Evolutionary conservation across 2,797 vertebrate genomes (phyloP), one percentile per base, ranked within the genome.

Genomic region (Betta splendens): DNA sequence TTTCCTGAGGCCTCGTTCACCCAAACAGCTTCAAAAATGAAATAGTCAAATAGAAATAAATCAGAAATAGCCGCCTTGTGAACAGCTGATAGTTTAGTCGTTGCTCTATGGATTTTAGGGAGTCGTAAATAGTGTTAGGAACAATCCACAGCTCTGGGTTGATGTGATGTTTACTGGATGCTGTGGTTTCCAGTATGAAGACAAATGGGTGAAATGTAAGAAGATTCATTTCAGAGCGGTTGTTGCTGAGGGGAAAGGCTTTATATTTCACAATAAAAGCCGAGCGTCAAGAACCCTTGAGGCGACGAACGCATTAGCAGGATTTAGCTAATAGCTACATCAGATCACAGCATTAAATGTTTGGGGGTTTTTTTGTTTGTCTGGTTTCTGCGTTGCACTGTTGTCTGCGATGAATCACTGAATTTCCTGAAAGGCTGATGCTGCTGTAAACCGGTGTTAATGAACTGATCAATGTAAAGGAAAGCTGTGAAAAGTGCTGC

Each of bases 401-500:
- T 63, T 64, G 49, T 49, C 32, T 9, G 44, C 40, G 40, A 39
- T 36, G 33, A 11, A n/a, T 8, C 33, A 45, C 21, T 33, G 17
- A 26, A 59, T 72, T 64, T 49, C 35, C 48, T 26, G 36, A 55
- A 54, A 59, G n/a, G 48, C 49, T 6, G 43, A 69, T 46, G 67
- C 52, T 69, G 62, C 67, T 80, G 59, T 60, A 55, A 28, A 60
- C 54, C 67, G 37, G 43, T 70, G 47, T 73, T 61, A 46, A 46
- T 47, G 28, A 51, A 13, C 32, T 23, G 15, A 21, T 59, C n/a
- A 11, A 51, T 57, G 50, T 68, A 38, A 53, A 51, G 67, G 56
- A 74, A 60, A 55, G 21, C 65, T 68, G 75, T 79, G 72, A 80
- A 81, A 55, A 47, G 38, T 9, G 23, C 60, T 43, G 54, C 61